Percentiles rank a stretch among this genome's conserved stretches.
Conservation (phyloP, 2,113 vertebrate species). For the Cyanocitta stelleri region DNA sequence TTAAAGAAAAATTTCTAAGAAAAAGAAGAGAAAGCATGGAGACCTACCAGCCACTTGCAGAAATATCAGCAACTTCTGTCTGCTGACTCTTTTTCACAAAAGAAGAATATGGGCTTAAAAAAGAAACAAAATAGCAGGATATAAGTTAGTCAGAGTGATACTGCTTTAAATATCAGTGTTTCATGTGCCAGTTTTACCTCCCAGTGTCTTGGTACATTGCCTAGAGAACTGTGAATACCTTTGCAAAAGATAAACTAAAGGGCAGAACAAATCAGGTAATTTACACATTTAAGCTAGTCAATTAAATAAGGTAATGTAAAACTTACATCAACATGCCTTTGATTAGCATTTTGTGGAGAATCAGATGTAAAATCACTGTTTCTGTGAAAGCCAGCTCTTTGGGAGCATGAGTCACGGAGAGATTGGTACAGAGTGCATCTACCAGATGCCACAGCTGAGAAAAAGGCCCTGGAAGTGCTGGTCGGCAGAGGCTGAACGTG, state of each 20-base stretch:
- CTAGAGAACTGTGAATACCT: not conserved
- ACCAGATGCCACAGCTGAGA: not conserved
- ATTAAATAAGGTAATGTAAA: not conserved
- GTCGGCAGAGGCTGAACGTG: accelerated
- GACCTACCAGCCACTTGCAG: not conserved
- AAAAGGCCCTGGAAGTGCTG: not conserved
- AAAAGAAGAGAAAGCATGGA: not conserved
- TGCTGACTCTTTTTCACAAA: not conserved
- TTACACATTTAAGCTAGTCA: not conserved
- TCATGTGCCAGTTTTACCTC: not conserved
- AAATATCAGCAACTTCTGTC: not conserved
- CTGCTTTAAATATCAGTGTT: not conserved
- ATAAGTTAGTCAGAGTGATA: not conserved
- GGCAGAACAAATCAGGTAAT: not conserved
- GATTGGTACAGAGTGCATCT: not conserved
- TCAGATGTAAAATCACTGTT: not conserved
- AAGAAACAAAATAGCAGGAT: not conserved
- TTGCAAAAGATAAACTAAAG: not conserved
- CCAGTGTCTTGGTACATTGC: not conserved
- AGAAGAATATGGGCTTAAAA: not conserved
- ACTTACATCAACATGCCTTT: not conserved
- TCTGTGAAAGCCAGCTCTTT: not conserved
- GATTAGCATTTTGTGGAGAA: not conserved
- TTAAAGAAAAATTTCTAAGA: not conserved
- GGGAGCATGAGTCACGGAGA: not conserved